Base-by-base conservation (phyloP, 1,140 invertebrate genomes). In the Drosophila lini region DNA sequence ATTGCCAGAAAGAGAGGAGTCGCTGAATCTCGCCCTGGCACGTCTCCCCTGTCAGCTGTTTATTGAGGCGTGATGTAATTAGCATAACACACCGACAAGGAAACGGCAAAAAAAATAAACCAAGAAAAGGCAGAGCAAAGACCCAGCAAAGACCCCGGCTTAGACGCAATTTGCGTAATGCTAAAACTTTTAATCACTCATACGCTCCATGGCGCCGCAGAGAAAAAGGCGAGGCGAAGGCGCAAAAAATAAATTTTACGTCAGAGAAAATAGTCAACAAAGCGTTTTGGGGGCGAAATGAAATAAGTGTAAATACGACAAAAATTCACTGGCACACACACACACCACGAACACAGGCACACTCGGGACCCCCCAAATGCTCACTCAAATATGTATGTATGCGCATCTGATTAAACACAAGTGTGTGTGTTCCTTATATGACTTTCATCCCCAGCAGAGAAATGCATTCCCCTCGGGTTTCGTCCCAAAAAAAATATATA, bases 161-260 rank as follows among this genome's bases (percentile, higher is more conserved):
- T 74, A 88, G 71, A 61, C 73, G 73, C 76, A 89, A 88, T 89
- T 89, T 78, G 81, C 69, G 83, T 78, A 89, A 89, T 89, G 85
- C 74, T 62, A 53, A 89, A 89, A 89, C 74, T 89, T 89, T 78
- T 89, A 89, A 90, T 89, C 84, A 84, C 80, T 89, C 84, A 89
- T 89, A 88, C 84, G 84, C 77, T 71, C 67, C 69, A 65, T 89
- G 83, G 58, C 75, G 84, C 70, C 64, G 60, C 19, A 28, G 44
- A 38, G 31, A 61, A 68, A 61, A 68, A n/a, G 36, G 34, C 42
- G 25, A 25, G 28, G 65, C 45, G 31, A 31, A 59, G 60, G 65
- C 32, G 34, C 32, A 53, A 22, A 68, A 50, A 74, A 58, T 38
- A 55, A 78, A 79, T 78, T 82, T 61, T 28, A 41, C 34, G 41